Evolutionary conservation across 1,140 invertebrate genomes (phyloP).

Genomic region (Cydia strobilella): DNA sequence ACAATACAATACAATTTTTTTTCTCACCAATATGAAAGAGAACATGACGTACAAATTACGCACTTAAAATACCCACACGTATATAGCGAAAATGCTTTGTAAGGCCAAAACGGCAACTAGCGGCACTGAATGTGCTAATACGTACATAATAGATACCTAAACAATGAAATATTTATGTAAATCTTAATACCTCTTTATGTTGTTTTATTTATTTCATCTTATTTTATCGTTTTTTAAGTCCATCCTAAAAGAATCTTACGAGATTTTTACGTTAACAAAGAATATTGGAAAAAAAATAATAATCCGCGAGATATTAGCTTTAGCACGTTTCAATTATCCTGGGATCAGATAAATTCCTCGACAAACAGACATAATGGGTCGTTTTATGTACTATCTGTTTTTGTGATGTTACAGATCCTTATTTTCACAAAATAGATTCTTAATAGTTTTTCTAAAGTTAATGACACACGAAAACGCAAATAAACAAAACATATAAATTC

Average conservation of each 20-base stretch:
- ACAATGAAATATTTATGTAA: too few species aligned
- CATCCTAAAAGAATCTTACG: background rate
- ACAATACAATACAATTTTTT: too few species aligned
- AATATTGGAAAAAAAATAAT: background rate
- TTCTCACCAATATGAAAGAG: too few species aligned
- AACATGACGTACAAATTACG: too few species aligned
- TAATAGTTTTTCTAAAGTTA: background rate
- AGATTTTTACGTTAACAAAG: background rate
- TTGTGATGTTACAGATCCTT: background rate
- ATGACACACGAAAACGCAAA: background rate
- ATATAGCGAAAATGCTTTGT: too few species aligned
- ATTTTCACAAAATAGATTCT: background rate
- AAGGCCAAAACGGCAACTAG: too few species aligned
- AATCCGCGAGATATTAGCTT: conserved; percentile 14
- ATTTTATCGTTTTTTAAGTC: background rate
- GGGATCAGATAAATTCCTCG: conserved; percentile 4
- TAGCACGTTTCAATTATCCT: conserved; percentile 16
- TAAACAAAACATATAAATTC: background rate
- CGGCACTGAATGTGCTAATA: too few species aligned
- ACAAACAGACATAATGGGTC: conserved; percentile 8
- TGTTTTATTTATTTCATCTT: too few species aligned
- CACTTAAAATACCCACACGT: too few species aligned
- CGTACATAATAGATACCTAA: too few species aligned
- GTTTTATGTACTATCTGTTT: background rate
- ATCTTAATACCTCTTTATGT: too few species aligned